A percentile compares a stretch with the other conserved stretches of the same genome.
Evolutionary conservation across 2,888 invertebrate species (phyloP).

Genomic region (Noctua janthina): DNA sequence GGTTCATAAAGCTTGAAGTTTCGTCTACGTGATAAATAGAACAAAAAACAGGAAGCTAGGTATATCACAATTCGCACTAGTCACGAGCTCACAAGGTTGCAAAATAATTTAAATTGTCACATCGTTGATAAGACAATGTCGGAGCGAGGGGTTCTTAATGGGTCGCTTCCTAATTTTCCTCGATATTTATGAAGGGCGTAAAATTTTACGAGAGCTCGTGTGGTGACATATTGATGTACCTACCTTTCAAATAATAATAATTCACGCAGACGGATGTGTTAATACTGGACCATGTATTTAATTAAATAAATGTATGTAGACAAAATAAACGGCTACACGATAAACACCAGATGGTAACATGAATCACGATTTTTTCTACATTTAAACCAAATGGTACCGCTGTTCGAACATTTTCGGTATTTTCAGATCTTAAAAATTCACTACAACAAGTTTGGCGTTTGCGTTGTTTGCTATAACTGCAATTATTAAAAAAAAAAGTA

Average conservation of each 20-base stretch:
- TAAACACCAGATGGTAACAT: conserved; percentile 42
- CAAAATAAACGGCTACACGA: conserved; percentile 33
- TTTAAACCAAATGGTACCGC: conserved; percentile 1
- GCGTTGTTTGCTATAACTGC: neutral
- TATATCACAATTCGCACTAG: neutral
- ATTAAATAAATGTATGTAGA: conserved; percentile 23
- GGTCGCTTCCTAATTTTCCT: conserved; percentile 57
- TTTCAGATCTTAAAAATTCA: conserved; percentile 2
- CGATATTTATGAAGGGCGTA: conserved; percentile 30
- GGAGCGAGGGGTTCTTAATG: conserved; percentile 57
- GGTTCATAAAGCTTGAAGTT: neutral
- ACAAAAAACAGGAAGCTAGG: conserved; percentile 22
- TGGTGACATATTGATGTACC: conserved; percentile 6
- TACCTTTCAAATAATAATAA: conserved; percentile 1
- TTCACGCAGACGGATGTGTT: neutral
- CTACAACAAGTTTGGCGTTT: conserved; percentile 7
- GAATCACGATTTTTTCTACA: conserved; percentile 27
- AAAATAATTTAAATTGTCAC: conserved; percentile 50
- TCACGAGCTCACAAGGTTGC: conserved; percentile 38
- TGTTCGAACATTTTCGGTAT: neutral
- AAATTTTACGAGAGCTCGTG: conserved; percentile 13
- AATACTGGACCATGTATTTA: neutral
- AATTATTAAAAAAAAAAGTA: conserved; percentile 14
- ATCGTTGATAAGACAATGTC: conserved; percentile 36
- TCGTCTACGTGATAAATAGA: conserved; percentile 7